phyloP scores from a whole-genome alignment of 2,888 invertebrate genomes.

The Drosophila acutilabella region DNA sequence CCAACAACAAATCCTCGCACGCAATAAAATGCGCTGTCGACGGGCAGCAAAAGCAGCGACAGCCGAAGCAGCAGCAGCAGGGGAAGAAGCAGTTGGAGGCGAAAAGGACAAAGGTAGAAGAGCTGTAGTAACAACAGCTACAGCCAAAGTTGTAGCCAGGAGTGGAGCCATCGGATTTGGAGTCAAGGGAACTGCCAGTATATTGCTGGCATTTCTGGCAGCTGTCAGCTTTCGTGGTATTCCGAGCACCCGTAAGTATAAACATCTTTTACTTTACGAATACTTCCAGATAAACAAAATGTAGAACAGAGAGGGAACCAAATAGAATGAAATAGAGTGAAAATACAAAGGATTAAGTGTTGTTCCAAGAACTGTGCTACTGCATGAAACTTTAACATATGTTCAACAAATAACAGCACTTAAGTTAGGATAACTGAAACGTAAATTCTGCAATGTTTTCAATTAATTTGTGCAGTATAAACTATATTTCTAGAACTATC shows the following conservation, averaged over 20 bases:
- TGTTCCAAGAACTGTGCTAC: background rate
- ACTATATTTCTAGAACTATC: no score
- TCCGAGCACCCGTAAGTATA: conserved; percentile 67
- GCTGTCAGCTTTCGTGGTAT: conserved; percentile 76
- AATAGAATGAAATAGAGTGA: background rate
- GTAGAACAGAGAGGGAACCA: background rate
- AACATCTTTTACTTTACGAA: conserved; percentile 61
- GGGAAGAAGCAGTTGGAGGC: background rate
- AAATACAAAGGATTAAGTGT: background rate
- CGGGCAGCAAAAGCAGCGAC: conserved; percentile 40
- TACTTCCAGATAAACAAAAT: background rate
- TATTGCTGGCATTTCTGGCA: conserved; percentile 76
- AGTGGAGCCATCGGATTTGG: conserved; percentile 35
- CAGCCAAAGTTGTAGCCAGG: conserved; percentile 31
- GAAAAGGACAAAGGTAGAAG: conserved; percentile 1
- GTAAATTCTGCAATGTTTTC: no score
- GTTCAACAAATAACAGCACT: no score
- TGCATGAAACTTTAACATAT: no score
- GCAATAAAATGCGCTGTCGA: conserved; percentile 74
- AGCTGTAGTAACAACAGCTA: conserved; percentile 14
- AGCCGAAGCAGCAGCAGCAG: conserved; percentile 10
- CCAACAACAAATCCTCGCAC: conserved; percentile 59
- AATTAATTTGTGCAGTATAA: no score
- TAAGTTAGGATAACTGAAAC: no score
- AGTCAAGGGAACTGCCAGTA: conserved; percentile 54